Evolutionary conservation across 1,140 invertebrate species (phyloP).

Genomic region (Bursaphelenchus mucronatus): DNA sequence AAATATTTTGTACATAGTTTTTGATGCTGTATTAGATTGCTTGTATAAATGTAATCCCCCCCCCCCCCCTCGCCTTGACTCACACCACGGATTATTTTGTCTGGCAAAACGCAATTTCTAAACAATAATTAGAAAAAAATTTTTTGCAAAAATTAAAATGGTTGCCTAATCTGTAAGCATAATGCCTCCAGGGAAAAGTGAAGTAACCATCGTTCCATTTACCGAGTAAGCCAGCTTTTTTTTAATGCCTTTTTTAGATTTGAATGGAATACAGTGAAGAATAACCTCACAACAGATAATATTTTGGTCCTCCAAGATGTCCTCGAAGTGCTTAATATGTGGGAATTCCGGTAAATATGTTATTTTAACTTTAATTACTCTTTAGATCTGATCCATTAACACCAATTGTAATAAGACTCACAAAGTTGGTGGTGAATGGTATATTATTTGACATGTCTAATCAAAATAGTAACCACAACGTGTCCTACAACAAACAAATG

Average conservation of each 20-base stretch:
- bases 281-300: conserved; percentile 22
- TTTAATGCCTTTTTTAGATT: conserved; percentile 19
- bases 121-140: too few species aligned
- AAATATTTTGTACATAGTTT: too few species aligned
- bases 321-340: conserved; percentile 29
- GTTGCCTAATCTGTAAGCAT: too few species aligned
- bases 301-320: conserved; percentile 12
- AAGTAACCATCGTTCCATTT: too few species aligned
- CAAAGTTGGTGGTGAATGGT: conserved; percentile 27
- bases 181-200: too few species aligned
- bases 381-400: conserved; percentile 28
- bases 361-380: conserved; percentile 1
- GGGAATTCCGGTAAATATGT: conserved; percentile 31
- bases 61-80: too few species aligned
- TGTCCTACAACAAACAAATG: conserved; percentile 15
- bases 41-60: too few species aligned
- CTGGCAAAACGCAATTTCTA: too few species aligned
- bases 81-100: too few species aligned
- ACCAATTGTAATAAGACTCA: conserved; percentile 33
- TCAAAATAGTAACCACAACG: background rate
- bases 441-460: conserved; percentile 21
- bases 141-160: too few species aligned
- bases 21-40: too few species aligned
- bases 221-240: too few species aligned
- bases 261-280: conserved; percentile 33